phyloP scores from a whole-genome alignment of 2,797 vertebrate species.

The Coluber constrictor region DNA sequence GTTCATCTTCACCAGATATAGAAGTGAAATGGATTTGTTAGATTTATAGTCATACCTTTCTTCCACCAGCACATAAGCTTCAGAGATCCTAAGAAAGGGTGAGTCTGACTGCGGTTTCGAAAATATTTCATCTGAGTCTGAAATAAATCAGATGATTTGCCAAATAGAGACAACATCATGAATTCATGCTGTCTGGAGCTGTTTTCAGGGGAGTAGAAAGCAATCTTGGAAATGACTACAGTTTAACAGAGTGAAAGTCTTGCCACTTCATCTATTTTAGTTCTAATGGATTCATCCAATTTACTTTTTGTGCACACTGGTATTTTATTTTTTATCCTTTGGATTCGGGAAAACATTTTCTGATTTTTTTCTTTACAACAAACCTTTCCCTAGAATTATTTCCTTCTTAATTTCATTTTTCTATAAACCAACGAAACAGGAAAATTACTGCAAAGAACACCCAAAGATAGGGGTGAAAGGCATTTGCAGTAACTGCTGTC shows the following conservation, averaged over 20 bases:
- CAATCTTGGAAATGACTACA: background rate
- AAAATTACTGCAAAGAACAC: slow-evolving; percentile 39
- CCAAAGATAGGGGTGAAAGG: slow-evolving; percentile 32
- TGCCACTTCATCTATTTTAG: background rate
- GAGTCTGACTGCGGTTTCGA: background rate
- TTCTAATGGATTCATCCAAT: slow-evolving; percentile 11
- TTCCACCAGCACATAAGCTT: background rate
- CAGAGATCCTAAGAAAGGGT: background rate
- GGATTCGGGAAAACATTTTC: background rate
- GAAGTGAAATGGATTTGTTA: background rate
- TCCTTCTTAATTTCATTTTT: slow-evolving; percentile 19
- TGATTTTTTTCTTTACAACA: slow-evolving; percentile 1
- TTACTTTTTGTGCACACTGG: slow-evolving; percentile 16
- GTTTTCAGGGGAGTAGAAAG: background rate
- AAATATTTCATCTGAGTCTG: background rate
- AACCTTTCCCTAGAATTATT: background rate
- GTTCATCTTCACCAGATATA: background rate
- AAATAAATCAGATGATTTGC: background rate
- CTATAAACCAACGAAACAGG: slow-evolving; percentile 16
- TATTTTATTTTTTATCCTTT: background rate
- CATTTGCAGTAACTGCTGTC: slow-evolving; percentile 38
- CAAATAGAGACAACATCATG: background rate
- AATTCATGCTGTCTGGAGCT: background rate
- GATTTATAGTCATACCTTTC: background rate
- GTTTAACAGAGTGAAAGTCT: slow-evolving; percentile 24